Evolutionary conservation across 2,113 vertebrate genomes (phyloP), one percentile per base, ranked within the genome.

Genomic region (Leptobrachium ailaonicum): DNA sequence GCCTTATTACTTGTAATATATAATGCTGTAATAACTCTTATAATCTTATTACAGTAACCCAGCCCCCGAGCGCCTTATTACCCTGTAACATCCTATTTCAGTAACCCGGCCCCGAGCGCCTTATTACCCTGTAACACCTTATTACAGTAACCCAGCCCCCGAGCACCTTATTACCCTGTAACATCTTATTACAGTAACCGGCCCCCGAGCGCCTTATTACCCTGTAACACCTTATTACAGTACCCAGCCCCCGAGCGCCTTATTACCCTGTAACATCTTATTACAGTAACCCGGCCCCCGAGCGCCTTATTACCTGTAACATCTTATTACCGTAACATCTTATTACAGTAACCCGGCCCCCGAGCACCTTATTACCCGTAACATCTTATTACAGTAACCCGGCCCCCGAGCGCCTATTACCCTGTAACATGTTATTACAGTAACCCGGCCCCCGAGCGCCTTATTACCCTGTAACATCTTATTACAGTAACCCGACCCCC

Each of bases 121-220:
- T 69, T 41, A 43, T 66, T 62, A 41, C 14, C 64, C 75, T 62
- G 56, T 73, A 73, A 73, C 47, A 50, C 1, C 47, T 50, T 50
- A 50, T 50, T 50, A 50, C 71, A 74, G 56, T 75, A 63, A 75
- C 62, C 73, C 62, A 5, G 50, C 66, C 56, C 75, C 75, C 60
- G 75, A 70, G 41, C 44, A 41, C 56, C 75, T 77, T 69, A 69
- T 77, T 77, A 47, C 62, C 41, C 64, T 50, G 47, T 50, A 50
- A 50, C 47, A 50, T 50, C 47, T 50, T 50, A 50, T 50, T 50
- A 50, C 47, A 50, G 47, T 50, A 50, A 50, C 47, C 53, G 13
- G 50, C 66, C 45, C 66, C 76, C 62, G 66, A 70, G 8, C 50
- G 43, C 41, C 75, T 68, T 76, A 76, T 76, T 76, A 60, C 63